phyloP scores from a whole-genome alignment of 2,797 vertebrate species.

The Acrossocheilus wenchowensis region DNA sequence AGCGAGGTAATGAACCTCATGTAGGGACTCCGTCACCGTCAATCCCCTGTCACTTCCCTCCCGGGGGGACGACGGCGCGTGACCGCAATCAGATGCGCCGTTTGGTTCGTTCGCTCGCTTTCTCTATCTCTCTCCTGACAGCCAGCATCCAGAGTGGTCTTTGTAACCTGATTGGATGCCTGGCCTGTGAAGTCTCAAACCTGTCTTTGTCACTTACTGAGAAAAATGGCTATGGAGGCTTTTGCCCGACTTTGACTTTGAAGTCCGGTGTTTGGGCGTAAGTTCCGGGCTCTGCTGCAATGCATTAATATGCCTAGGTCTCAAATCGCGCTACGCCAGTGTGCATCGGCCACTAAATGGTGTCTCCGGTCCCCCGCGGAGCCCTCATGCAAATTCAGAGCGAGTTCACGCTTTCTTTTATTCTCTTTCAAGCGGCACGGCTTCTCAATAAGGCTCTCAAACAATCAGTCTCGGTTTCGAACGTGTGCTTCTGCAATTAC shows the following conservation, averaged over 20 bases:
- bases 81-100: background rate
- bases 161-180: slow-evolving; percentile 44
- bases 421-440: background rate
- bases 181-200: slow-evolving; percentile 18
- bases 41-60: slow-evolving; percentile 15
- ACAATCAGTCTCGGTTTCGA: background rate
- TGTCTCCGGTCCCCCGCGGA: background rate
- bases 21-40: slow-evolving; percentile 50
- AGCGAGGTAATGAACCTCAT: slow-evolving; percentile 58
- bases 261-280: background rate
- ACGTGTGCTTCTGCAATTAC: slow-evolving; percentile 4
- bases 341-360: background rate
- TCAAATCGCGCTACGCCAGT: background rate
- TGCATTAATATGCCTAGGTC: slow-evolving; percentile 11
- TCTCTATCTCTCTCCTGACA: slow-evolving; percentile 21
- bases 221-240: background rate
- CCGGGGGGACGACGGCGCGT: background rate
- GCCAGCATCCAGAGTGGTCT: slow-evolving; percentile 9
- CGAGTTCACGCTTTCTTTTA: background rate
- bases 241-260: slow-evolving; percentile 15
- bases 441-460: background rate
- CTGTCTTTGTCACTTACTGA: slow-evolving; percentile 7
- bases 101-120: background rate
- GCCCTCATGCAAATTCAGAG: slow-evolving; percentile 2
- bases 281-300: background rate